These are phyloP conservation scores for Oeneis ivallda DNA, from an alignment of 2,888 invertebrate genomes.

Conservation along the genomic window DNA sequence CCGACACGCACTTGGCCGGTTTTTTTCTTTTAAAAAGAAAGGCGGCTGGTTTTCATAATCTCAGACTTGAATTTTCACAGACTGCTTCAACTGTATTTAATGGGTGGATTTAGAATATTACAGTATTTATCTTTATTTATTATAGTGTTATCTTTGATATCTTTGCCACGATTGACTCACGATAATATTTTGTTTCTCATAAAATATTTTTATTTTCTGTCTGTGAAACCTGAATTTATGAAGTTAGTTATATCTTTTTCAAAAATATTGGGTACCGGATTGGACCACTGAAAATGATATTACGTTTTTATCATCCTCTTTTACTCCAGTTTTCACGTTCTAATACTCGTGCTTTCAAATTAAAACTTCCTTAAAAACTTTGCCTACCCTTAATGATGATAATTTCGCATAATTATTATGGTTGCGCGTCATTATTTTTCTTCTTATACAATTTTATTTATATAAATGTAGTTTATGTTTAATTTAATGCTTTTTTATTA, in stretches of 20 bases:
- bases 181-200: too few relatives aligned
- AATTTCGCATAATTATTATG: neutral
- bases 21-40: neutral
- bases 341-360: neutral
- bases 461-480: too few relatives aligned
- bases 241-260: too few relatives aligned
- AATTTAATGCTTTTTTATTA: too few relatives aligned
- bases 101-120: neutral
- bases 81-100: neutral
- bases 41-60: neutral
- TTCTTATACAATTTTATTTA: too few relatives aligned
- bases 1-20: too few relatives aligned
- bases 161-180: too few relatives aligned
- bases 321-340: neutral
- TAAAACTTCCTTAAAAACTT: constrained; percentile 1
- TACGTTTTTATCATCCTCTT: neutral
- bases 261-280: too few relatives aligned
- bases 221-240: too few relatives aligned
- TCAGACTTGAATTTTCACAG: neutral
- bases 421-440: neutral
- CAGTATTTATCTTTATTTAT: too few relatives aligned
- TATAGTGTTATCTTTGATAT: neutral
- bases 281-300: neutral
- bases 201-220: too few relatives aligned
- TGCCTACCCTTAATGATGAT: constrained; percentile 8